Base-by-base conservation (phyloP, 2,113 vertebrate genomes). In the Agapornis roseicollis region DNA sequence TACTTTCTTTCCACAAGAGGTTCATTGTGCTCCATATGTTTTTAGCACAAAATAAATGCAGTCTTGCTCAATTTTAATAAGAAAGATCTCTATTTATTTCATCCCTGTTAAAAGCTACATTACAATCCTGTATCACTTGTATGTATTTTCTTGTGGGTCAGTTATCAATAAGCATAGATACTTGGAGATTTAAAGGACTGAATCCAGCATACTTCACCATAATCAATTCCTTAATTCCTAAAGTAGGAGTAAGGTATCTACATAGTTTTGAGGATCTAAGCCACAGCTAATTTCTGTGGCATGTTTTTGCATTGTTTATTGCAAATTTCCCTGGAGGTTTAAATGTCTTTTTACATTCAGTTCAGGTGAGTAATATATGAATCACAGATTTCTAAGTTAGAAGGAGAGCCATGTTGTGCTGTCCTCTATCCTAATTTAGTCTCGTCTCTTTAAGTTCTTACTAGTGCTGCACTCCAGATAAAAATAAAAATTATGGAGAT, bases 41-140 rank as follows among this genome's bases (percentile, higher is more conserved):
- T 93, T 76, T 29, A 76, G 44, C 84, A 90, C 28, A 74, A 92
- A 91, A 90, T 10, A 37, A 87, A 84, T 39, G 8, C 2, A 69
- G 12, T 44, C 23, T 31, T 72, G 24, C 49, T 81, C 19, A 58
- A 29, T 69, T 95, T 85, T 63, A 49, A 69, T 31, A 77, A 84
- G 11, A 46, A 77, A 81, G 9, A 42, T 70, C n/a, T 84, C 49
- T 53, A 24, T 79, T 79, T 2, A 47, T 66, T 72, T 68, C 23
- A 76, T 23, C 41, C n/a, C 53, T 85, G 7, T 76, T 90, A 89
- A 90, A 56, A 63, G n/a, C 31, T 76, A 53, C 35, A 69, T 39
- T 1, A 23, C 0, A 0, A 15, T 41, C 6, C 17, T 28, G 6
- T 68, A 19, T 74, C 17, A 17, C n/a, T 79, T 10, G 6, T 10